Evolutionary conservation across 2,113 vertebrate genomes (phyloP).

Genomic region (Hippocampus zosterae): DNA sequence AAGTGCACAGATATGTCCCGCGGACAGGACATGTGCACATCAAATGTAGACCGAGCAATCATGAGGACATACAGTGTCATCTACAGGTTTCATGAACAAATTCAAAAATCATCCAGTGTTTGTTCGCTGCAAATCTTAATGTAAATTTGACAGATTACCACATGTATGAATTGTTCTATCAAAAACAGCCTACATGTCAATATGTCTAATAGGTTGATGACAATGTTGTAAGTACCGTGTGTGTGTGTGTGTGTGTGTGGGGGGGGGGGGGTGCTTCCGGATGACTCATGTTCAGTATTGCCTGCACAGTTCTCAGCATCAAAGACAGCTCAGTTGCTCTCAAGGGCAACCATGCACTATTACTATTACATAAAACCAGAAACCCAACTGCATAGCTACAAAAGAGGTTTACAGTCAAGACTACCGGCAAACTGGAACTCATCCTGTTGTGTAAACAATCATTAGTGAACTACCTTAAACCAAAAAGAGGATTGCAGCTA

Average conservation of each 20-base stretch:
- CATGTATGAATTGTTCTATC: background rate
- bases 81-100: background rate
- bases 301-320: constrained; percentile 62
- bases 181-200: background rate
- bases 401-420: constrained; percentile 43
- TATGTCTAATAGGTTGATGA: constrained; percentile 15
- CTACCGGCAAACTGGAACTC: constrained; percentile 8
- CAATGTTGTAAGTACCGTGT: constrained; percentile 35
- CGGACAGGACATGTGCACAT: background rate
- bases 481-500: background rate
- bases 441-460: constrained; percentile 39
- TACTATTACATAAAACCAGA: constrained; percentile 62
- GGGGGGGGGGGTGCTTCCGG: constrained; percentile 55
- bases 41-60: background rate
- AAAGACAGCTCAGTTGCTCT: constrained; percentile 62
- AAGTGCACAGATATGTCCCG: background rate
- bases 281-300: constrained; percentile 64
- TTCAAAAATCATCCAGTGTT: constrained; percentile 13
- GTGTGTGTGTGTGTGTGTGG: constrained; percentile 29
- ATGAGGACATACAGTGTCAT: constrained; percentile 2
- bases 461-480: constrained; percentile 30
- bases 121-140: background rate
- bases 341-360: constrained; percentile 59
- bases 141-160: constrained; percentile 2
- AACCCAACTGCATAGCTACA: constrained; percentile 33